Evolutionary conservation across 2,113 vertebrate genomes (phyloP).

Genomic region (Protobothrops mucrosquamatus): DNA sequence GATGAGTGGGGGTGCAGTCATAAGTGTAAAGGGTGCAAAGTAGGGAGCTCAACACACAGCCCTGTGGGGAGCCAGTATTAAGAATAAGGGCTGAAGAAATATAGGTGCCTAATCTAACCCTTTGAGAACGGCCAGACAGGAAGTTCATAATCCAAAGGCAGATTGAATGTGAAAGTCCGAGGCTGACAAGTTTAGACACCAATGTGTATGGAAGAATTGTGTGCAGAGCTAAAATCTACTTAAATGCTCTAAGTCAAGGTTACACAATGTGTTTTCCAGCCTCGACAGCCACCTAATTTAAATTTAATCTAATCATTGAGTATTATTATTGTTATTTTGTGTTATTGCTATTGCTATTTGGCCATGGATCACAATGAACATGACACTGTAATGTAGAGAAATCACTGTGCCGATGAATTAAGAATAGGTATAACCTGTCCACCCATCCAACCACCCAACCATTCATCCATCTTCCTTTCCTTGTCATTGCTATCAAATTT

Average conservation of each 20-base stretch:
- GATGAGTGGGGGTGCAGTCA: no score
- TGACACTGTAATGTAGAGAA: neutral
- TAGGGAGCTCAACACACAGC: no score
- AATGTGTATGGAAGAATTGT: no score
- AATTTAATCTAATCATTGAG: neutral
- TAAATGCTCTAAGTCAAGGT: neutral
- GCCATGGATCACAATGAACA: neutral
- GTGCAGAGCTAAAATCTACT: no score
- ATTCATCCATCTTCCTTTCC: neutral
- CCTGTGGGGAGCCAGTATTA: no score
- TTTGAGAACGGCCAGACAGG: no score
- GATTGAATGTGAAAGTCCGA: no score
- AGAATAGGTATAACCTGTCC: neutral
- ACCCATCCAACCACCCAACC: neutral
- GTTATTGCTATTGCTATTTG: neutral
- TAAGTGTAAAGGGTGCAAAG: no score
- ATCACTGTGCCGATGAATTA: neutral
- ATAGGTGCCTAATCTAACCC: no score
- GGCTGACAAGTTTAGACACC: no score
- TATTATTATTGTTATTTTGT: neutral
- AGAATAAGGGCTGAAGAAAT: no score
- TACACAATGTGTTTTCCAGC: neutral
- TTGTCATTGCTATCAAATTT: neutral
- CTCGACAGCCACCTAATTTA: neutral
- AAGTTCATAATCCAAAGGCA: no score